Conservation (phyloP, 2,113 vertebrate species). For the Leucoraja erinaceus region DNA sequence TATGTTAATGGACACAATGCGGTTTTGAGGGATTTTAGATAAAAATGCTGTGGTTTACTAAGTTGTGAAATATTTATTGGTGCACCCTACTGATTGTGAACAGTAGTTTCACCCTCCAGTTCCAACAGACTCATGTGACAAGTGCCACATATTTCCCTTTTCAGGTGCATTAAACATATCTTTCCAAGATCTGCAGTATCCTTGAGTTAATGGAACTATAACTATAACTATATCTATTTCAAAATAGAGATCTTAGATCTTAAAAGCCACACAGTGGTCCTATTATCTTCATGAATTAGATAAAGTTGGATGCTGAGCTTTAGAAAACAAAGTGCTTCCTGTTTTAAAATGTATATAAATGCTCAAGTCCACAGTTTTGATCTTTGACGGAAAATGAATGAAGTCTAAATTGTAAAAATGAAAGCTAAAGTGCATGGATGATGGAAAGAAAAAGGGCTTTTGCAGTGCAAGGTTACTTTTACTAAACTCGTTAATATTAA, state of each 20-base stretch:
- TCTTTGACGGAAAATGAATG: neutral
- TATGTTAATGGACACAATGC: neutral
- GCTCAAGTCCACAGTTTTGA: neutral
- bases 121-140: too few relatives aligned
- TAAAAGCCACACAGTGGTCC: neutral
- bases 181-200: too few relatives aligned
- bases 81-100: neutral
- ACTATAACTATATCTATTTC: too few relatives aligned
- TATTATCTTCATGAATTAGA: neutral
- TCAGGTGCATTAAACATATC: too few relatives aligned
- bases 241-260: neutral
- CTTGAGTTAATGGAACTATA: too few relatives aligned
- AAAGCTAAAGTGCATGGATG: neutral
- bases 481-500: neutral
- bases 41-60: neutral
- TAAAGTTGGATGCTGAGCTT: neutral
- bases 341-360: neutral
- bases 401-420: neutral
- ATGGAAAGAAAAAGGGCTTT: neutral
- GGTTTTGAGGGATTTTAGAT: neutral
- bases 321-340: too few relatives aligned
- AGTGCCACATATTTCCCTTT: too few relatives aligned
- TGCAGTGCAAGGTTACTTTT: neutral
- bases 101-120: neutral
- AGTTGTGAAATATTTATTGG: neutral